Conservation (phyloP, 2,797 vertebrate species). For the Orientallactaga sibirica region DNA sequence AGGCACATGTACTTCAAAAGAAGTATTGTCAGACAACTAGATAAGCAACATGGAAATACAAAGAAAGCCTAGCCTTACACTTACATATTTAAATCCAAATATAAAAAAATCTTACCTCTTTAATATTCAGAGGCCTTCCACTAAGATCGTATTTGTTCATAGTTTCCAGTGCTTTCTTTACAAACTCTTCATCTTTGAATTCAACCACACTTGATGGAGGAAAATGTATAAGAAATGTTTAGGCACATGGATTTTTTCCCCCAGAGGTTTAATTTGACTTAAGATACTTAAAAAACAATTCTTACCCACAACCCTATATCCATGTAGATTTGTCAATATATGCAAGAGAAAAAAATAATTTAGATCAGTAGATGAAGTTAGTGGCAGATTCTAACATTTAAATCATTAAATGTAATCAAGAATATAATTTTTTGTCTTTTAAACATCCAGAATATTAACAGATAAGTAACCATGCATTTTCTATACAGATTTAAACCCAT, state of each 20-base stretch:
- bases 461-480: slow-evolving; percentile 81
- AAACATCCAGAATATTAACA: slow-evolving; percentile 79
- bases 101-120: slow-evolving; percentile 92
- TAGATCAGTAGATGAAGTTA: slow-evolving; percentile 83
- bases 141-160: slow-evolving; percentile 99
- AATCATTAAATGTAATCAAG: slow-evolving; percentile 82
- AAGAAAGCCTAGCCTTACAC: slow-evolving; percentile 10
- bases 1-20: slow-evolving; percentile 45
- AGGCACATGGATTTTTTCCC: slow-evolving; percentile 70
- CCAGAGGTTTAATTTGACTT: slow-evolving; percentile 77
- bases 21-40: not conserved
- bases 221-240: slow-evolving; percentile 82
- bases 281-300: slow-evolving; percentile 76
- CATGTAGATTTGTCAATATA: slow-evolving; percentile 86
- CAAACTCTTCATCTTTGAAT: slow-evolving; percentile 99
- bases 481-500: slow-evolving; percentile 68
- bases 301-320: slow-evolving; percentile 92
- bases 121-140: slow-evolving; percentile 98
- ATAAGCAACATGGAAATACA: slow-evolving; percentile 52
- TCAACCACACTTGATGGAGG: slow-evolving; percentile 94
- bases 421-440: slow-evolving; percentile 75
- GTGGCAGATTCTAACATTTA: slow-evolving; percentile 83
- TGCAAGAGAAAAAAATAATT: slow-evolving; percentile 82
- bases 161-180: slow-evolving; percentile 96
- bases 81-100: slow-evolving; percentile 66